A percentile compares a stretch with the other conserved stretches of the same genome.
These are phyloP conservation scores for Charina bottae DNA, from an alignment of 2,113 vertebrate genomes.

Conservation along the genomic window DNA sequence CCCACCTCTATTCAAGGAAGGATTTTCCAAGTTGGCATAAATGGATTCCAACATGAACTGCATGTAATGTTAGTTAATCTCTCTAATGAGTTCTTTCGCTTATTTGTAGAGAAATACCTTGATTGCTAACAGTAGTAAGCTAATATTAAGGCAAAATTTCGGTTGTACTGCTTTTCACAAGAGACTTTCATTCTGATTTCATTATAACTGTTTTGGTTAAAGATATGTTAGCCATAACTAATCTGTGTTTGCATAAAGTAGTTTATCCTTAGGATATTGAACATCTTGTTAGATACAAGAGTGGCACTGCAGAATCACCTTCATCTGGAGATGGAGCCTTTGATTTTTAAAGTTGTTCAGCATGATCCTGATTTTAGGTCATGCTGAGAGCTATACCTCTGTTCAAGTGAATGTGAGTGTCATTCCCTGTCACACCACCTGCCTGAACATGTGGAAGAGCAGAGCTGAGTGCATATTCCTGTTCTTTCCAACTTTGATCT, in stretches of 20 bases:
- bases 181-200: neutral
- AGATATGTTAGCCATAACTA: neutral
- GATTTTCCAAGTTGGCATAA: too few species aligned
- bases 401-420: neutral
- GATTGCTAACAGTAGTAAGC: neutral
- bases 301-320: neutral
- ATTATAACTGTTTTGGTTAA: neutral
- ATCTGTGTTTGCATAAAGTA: neutral
- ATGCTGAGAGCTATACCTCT: neutral
- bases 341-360: neutral
- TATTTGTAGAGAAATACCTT: neutral
- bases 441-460: neutral
- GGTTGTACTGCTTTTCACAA: neutral
- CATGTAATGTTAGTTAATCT: constrained; percentile 29
- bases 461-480: neutral
- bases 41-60: too few species aligned
- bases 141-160: neutral
- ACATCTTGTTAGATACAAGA: neutral
- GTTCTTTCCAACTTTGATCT: neutral
- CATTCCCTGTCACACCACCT: neutral
- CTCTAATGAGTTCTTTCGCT: constrained; percentile 17
- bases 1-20: too few species aligned
- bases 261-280: neutral
- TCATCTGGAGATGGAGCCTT: neutral
- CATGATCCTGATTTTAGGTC: neutral